Evolutionary conservation across 64 coral and sea anemone species (phyloP), one percentile per base, ranked within the genome.

Genomic region (Platygyra sinensis): DNA sequence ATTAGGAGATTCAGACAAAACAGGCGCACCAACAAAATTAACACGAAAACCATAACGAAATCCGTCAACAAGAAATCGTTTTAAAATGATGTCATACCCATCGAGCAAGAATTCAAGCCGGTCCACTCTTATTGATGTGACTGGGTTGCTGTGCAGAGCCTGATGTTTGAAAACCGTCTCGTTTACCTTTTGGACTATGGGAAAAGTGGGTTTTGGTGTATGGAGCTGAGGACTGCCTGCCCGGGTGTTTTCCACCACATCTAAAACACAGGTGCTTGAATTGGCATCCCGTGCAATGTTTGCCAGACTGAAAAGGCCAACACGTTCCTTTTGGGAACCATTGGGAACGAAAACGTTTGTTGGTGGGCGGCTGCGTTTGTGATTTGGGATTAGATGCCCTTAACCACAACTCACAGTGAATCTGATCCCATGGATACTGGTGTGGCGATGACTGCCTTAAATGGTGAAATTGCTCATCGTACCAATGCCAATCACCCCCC

Each of bases 1-100:
- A n/a, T n/a, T n/a, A n/a, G n/a, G n/a, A n/a, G n/a, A n/a, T n/a
- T n/a, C n/a, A n/a, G n/a, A n/a, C n/a, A n/a, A n/a, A n/a, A n/a
- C n/a, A n/a, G n/a, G n/a, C n/a, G n/a, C n/a, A n/a, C n/a, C n/a
- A n/a, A 86, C 60, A 65, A 83, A 83, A 65, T 83, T 27, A 65
- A 83, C 33, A 9, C 38, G 80, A 39, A 83, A 83, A 65, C 80
- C 80, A 63, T 20, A 60, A 42, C 65, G 38, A 54, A 86, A 86
- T 73, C 83, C 39, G 7, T 86, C 82, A 79, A 79, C 8, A 79
- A 79, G 77, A 79, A 60, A 79, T 2, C 16, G 31, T 18, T 14
- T 22, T 67, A 71, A 69, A 5, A 24, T 9, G 0, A 0, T 31
- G 31, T 85, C 29, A 39, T 67, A 67, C 1, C 30, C 39, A 3